Conservation (phyloP, 2,113 vertebrate species). For the Dryoscopus gambensis region DNA sequence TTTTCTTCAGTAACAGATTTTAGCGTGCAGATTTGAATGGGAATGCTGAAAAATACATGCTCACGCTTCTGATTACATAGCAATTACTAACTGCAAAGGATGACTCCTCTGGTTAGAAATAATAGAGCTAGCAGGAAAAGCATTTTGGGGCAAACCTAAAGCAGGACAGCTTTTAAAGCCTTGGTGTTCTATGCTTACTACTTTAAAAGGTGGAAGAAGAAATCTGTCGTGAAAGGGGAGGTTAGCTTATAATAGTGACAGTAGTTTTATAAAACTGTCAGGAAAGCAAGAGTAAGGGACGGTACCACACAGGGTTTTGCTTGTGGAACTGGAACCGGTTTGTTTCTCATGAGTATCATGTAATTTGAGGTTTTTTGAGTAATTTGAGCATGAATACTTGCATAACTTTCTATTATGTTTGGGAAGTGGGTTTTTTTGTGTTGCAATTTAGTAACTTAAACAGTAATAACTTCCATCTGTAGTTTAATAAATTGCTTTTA, state of each 20-base stretch:
- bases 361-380: too few species aligned
- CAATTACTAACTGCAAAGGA: not conserved
- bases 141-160: not conserved
- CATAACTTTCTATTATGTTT: not conserved
- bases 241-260: not conserved
- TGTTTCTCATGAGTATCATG: accelerated
- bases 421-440: not conserved
- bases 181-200: not conserved
- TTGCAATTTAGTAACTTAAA: not conserved
- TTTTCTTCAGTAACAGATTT: not conserved
- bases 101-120: not conserved
- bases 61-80: not conserved
- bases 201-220: not conserved
- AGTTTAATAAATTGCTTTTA: not conserved
- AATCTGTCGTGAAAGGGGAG: not conserved
- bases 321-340: not conserved
- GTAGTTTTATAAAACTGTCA: not conserved
- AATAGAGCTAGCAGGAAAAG: not conserved
- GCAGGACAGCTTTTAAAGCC: not conserved
- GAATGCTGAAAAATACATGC: not conserved
- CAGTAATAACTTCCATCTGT: not conserved
- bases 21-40: not conserved
- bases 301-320: not conserved
- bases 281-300: not conserved
- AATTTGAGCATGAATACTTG: not conserved